Base-by-base conservation (phyloP, 1,140 invertebrate genomes). In the Drepana arcuata region DNA sequence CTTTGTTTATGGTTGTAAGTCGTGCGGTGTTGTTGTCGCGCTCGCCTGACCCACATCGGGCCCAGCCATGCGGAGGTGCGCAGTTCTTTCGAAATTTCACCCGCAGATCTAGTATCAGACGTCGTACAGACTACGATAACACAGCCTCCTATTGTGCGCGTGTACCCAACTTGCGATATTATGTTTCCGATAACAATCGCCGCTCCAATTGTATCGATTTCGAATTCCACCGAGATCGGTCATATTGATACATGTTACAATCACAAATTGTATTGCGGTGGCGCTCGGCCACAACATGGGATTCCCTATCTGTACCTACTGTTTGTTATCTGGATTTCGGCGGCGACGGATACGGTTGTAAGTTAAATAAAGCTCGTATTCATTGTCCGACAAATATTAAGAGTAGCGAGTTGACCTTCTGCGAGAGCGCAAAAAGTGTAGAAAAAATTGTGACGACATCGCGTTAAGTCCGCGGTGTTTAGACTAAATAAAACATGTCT, bases 21-120 rank as follows among this genome's bases (percentile, higher is more conserved):
- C n/a, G n/a, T n/a, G n/a, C n/a, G n/a, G n/a, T n/a, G n/a, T n/a
- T n/a, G n/a, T n/a, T n/a, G n/a, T n/a, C n/a, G n/a, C n/a, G 50
- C 28, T 45, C 41, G 34, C 31, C 26, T 58, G 63, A 68, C 57
- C 57, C 54, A 67, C 46, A 64, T 64, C 36, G 39, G 38, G 25
- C 26, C 18, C 37, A 11, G 36, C 35, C 46, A 48, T 35, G 35
- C 37, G 36, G 21, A 30, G 26, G 24, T 44, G 31, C 18, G 41
- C 25, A 31, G 49, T 31, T 51, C 29, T 56, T 60, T 60, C 50
- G 39, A 60, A 57, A 58, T 54, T 39, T 52, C 48, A 37, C 41
- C 31, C 31, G 37, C 29, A 30, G 25, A 36, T 41, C 45, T 44
- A 31, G 43, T 12, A 26, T 33, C 21, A 32, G 13, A 39, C 35